Evolutionary conservation across 2,888 invertebrate species (phyloP).

Genomic region (Orthosia incerta): DNA sequence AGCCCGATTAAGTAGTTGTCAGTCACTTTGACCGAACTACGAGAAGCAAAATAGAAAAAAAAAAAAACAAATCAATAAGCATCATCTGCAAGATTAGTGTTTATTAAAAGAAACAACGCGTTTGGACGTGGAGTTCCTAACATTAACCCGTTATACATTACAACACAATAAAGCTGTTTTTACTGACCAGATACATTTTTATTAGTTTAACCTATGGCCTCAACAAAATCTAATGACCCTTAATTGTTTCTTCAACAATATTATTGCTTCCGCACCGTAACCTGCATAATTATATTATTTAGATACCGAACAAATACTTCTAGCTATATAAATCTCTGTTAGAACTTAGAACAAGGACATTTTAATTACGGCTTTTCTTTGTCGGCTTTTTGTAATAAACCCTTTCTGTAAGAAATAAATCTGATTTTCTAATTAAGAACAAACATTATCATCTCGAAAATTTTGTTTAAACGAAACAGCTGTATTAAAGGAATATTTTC

Average conservation of each 20-base stretch:
- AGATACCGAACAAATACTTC: slow-evolving; percentile 19
- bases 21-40: too few species aligned
- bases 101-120: neutral
- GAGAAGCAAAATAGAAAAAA: too few species aligned
- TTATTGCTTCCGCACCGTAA: neutral
- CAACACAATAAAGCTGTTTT: neutral
- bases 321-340: slow-evolving; percentile 1
- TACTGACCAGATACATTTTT: neutral
- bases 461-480: slow-evolving; percentile 72
- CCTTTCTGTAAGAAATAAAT: slow-evolving; percentile 72
- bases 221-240: neutral
- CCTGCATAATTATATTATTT: slow-evolving; percentile 18
- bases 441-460: slow-evolving; percentile 76
- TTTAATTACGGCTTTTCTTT: slow-evolving; percentile 66
- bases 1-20: too few species aligned
- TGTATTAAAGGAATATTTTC: slow-evolving; percentile 79
- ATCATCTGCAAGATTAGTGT: neutral
- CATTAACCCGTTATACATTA: too few species aligned
- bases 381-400: slow-evolving; percentile 69
- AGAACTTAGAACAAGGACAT: slow-evolving; percentile 41
- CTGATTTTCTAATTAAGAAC: slow-evolving; percentile 80
- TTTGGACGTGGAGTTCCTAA: neutral
- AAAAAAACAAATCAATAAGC: slow-evolving; percentile 64
- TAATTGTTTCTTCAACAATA: neutral
- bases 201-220: too few species aligned